Percentiles rank a stretch among this genome's conserved stretches.
These are phyloP conservation scores for Craseonycteris thonglongyai DNA, from an alignment of 2,113 vertebrate species.

Conservation along the genomic window DNA sequence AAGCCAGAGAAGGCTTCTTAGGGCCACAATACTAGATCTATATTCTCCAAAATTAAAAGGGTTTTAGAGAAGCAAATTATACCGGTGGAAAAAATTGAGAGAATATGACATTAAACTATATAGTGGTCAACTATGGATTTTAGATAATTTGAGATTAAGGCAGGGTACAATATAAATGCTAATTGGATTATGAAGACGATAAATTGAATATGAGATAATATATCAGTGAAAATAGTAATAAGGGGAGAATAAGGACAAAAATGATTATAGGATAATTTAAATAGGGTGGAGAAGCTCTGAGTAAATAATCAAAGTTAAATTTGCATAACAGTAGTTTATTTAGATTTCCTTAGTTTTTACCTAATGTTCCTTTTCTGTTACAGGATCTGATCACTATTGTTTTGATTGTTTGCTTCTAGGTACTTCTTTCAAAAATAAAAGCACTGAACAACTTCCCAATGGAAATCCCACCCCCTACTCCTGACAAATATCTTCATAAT, in stretches of 20 bases:
- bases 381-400: not conserved
- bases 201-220: not conserved
- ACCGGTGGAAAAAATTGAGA: not conserved
- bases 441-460: constrained; percentile 69
- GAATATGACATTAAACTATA: not conserved
- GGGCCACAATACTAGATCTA: not conserved
- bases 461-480: constrained; percentile 70
- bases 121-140: not conserved
- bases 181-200: not conserved
- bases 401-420: constrained; percentile 49
- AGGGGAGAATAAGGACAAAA: not conserved
- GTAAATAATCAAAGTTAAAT: not conserved
- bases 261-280: not conserved
- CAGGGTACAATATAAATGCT: not conserved
- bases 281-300: not conserved
- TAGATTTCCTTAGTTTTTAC: constrained; percentile 14
- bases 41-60: not conserved
- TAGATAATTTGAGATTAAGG: not conserved
- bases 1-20: not conserved
- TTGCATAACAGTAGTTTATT: not conserved
- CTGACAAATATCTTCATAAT: constrained; percentile 65
- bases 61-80: not conserved
- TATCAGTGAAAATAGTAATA: not conserved
- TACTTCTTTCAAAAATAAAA: constrained; percentile 73
- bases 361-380: not conserved